These are phyloP conservation scores for Notothenia rossii DNA, from an alignment of 2,113 vertebrate species.

Conservation along the genomic window DNA sequence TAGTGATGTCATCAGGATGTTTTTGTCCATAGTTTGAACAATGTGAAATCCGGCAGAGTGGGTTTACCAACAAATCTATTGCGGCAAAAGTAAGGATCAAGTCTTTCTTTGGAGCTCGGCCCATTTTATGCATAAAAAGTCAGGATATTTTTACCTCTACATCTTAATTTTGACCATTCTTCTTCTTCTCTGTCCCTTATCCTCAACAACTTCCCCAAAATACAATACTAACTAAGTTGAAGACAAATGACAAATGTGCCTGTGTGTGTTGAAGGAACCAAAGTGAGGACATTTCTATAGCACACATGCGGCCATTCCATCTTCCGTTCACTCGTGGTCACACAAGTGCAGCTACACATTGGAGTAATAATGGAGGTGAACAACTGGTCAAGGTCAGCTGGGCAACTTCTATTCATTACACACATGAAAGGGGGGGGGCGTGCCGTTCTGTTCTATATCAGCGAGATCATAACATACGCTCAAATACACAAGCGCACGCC, in stretches of 20 bases:
- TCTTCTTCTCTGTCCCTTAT: neutral
- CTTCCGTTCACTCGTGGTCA: slow-evolving; percentile 12
- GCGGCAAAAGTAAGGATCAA: no score
- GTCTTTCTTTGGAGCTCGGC: no score
- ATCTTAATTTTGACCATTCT: neutral
- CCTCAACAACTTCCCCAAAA: neutral
- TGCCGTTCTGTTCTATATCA: neutral
- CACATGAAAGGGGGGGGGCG: neutral
- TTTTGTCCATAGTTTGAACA: neutral
- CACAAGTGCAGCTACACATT: neutral
- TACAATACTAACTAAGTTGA: neutral
- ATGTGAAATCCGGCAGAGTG: no score
- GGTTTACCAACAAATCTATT: no score
- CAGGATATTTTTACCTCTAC: neutral
- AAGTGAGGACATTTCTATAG: neutral
- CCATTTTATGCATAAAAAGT: neutral
- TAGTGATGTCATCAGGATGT: neutral
- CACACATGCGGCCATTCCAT: slow-evolving; percentile 25
- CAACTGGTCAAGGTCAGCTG: slow-evolving; percentile 62
- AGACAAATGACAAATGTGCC: no score
- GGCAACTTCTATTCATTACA: slow-evolving; percentile 14
- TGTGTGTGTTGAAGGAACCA: neutral
- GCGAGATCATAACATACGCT: neutral
- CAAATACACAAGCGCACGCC: neutral
- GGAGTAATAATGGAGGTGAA: slow-evolving; percentile 54